A percentile compares a stretch with the other conserved stretches of the same genome.
Conservation (phyloP, 2,113 vertebrate genomes). For the Podarcis cretensis region DNA sequence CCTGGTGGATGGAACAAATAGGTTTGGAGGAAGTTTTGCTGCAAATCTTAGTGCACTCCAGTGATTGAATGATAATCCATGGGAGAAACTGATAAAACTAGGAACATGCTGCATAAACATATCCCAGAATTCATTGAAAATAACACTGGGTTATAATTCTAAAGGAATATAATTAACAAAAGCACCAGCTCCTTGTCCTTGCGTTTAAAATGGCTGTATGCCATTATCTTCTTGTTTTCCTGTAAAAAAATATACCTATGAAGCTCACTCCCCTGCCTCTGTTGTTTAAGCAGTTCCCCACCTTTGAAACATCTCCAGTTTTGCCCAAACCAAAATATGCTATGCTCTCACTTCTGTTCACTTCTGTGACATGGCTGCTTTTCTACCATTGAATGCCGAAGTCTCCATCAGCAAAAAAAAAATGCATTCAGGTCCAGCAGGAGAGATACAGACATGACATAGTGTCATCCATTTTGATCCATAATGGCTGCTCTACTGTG, state of each 20-base stretch:
- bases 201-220: neutral
- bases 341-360: neutral
- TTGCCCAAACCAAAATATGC: too few relatives aligned
- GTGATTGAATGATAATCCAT: neutral
- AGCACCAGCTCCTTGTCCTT: neutral
- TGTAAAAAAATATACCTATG: neutral
- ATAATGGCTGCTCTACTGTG: too few relatives aligned
- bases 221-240: neutral
- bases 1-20: conserved; percentile 6
- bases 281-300: too few relatives aligned
- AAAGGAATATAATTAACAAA: neutral
- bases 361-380: neutral
- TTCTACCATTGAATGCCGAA: too few relatives aligned
- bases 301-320: too few relatives aligned
- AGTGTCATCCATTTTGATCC: too few relatives aligned
- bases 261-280: neutral
- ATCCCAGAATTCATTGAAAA: neutral
- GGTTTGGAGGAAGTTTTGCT: neutral
- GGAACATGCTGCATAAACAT: neutral
- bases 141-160: neutral
- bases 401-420: too few relatives aligned
- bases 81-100: neutral
- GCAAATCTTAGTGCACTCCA: neutral
- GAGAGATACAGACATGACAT: too few relatives aligned
- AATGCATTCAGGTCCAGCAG: too few relatives aligned